Evolutionary conservation across 2,888 invertebrate species (phyloP), one percentile per base, ranked within the genome.

Genomic region (Aphodius sticticus): DNA sequence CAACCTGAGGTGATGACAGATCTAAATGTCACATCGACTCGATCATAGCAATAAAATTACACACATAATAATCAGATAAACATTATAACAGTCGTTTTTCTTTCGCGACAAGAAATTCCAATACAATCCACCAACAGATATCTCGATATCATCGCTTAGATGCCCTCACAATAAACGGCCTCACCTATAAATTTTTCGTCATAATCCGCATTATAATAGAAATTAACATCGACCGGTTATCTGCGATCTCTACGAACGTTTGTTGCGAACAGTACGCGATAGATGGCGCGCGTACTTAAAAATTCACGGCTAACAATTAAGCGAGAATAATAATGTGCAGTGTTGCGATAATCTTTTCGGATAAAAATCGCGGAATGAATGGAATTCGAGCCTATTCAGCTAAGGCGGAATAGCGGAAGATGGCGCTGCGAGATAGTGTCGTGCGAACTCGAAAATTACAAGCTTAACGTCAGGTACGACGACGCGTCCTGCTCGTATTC

Each of bases 271-370:
- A 53, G 53, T 53, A 53, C 53, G 1, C 53, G 53, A 53, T 53
- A 53, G 53, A 53, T 53, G 53, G 53, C 53, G 53, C 53, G 53
- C 53, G 6, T 5, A 5, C 53, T 53, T 53, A 7, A 53, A 53
- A 53, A 53, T 9, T 53, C 53, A 2, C 53, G 9, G 53, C 53
- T 53, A 53, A 53, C 53, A 53, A 53, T 53, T 53, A 53, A 53
- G 53, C 53, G 53, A 9, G 53, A 2, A 53, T 53, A 53, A 53
- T 53, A 53, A 53, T 53, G 53, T 53, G 53, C 53, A 53, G 53
- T 53, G 53, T 53, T 53, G 53, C 53, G 53, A 53, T 53, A 53
- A 53, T 53, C 53, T 53, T 53, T 53, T 53, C 53, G 53, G 53
- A 53, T 53, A 53, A 53, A 53, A 53, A 5, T 53, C 53, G 53